A percentile compares a stretch with the other conserved stretches of the same genome.
Conservation (phyloP, 2,797 vertebrate species). For the Loriculus beryllinus region DNA sequence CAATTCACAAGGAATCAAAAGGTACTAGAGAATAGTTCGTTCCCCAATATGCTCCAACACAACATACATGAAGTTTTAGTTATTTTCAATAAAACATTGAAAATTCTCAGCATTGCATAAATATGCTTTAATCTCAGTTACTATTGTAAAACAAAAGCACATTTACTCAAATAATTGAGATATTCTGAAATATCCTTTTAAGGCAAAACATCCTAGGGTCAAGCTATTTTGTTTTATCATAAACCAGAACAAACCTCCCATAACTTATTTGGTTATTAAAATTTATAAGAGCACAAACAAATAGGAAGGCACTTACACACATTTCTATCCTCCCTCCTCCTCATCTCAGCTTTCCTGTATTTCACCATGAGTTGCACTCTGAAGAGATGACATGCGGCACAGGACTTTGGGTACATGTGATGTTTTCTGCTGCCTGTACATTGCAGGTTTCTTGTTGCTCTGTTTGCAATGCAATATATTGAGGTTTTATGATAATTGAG, state of each 20-base stretch:
- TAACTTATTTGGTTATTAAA: rapidly evolving
- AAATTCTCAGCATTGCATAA: not conserved
- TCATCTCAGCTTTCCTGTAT: not conserved
- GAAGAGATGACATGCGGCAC: not conserved
- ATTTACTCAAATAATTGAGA: not conserved
- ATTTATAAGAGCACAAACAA: not conserved
- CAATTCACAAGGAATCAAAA: not conserved
- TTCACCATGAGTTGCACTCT: not conserved
- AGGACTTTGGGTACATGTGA: rapidly evolving
- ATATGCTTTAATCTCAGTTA: not conserved
- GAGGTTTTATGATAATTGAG: not conserved
- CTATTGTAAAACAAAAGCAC: not conserved
- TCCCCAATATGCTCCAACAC: not conserved
- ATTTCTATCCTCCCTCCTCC: not conserved
- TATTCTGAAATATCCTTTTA: not conserved
- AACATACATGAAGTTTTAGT: not conserved
- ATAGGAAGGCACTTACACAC: not conserved
- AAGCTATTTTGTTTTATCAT: not conserved
- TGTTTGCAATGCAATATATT: not conserved
- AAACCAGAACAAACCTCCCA: not conserved
- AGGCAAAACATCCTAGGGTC: not conserved
- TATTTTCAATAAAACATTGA: not conserved
- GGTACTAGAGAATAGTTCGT: not conserved
- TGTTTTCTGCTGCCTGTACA: rapidly evolving
- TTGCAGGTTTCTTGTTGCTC: not conserved